A percentile compares a stretch with the other conserved stretches of the same genome.
Conservation (phyloP, 2,797 vertebrate genomes). For the Falco concolor region DNA sequence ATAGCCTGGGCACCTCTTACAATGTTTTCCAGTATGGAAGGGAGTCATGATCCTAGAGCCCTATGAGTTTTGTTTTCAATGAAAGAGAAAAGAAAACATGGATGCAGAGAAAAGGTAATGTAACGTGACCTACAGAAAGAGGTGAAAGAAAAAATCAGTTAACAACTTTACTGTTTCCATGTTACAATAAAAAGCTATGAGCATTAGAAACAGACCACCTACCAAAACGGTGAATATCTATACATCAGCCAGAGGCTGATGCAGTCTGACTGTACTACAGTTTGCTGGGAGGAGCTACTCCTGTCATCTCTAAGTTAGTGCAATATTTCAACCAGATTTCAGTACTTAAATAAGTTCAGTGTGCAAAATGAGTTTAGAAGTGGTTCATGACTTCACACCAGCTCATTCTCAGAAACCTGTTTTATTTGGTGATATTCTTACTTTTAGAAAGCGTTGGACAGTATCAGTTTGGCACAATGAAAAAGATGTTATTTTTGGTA, state of each 20-base stretch:
- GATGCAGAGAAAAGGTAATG: background rate
- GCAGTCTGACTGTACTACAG: background rate
- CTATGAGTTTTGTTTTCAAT: background rate
- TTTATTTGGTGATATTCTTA: background rate
- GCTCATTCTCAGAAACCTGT: background rate
- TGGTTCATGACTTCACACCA: background rate
- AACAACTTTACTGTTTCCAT: background rate
- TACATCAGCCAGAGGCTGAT: background rate
- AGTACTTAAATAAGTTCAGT: background rate
- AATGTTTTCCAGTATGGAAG: background rate
- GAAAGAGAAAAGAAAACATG: background rate
- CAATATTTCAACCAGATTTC: background rate
- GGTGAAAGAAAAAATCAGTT: background rate
- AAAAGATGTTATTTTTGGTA: background rate
- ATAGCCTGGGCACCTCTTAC: background rate
- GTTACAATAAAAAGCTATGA: background rate
- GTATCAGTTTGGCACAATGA: background rate
- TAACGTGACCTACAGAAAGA: background rate
- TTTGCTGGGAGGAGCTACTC: background rate
- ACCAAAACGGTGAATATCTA: background rate
- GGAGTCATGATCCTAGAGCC: background rate
- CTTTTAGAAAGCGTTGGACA: background rate
- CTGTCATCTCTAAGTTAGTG: background rate
- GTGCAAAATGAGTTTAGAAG: background rate
- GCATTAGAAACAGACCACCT: background rate